Evolutionary conservation across 2,797 vertebrate genomes (phyloP).

Genomic region (Taeniopygia guttata): DNA sequence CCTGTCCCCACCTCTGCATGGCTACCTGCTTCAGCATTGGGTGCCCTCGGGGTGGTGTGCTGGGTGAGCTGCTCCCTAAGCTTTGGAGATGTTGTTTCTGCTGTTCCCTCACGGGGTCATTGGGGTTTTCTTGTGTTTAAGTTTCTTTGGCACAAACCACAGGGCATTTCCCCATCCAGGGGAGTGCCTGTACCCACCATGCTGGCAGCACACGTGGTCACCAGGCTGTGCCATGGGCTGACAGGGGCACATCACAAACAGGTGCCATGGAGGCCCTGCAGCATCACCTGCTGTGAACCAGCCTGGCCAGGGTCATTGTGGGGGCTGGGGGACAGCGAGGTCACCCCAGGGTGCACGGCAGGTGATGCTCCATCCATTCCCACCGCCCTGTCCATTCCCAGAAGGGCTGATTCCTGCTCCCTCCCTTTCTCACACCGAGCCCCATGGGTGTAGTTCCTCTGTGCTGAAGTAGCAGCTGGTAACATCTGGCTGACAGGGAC

Average conservation of each 20-base stretch:
- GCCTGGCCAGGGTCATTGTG: not conserved
- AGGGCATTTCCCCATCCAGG: fast-evolving
- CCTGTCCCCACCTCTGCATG: not conserved
- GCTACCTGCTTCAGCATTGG: not conserved
- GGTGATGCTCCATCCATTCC: not conserved
- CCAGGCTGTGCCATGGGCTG: fast-evolving
- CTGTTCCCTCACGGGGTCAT: fast-evolving
- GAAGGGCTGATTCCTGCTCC: not conserved
- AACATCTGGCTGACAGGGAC: not conserved
- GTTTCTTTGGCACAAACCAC: not conserved
- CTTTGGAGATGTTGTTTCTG: fast-evolving
- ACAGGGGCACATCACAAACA: not conserved
- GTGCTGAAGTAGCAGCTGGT: not conserved
- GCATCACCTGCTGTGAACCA: not conserved
- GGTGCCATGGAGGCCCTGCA: fast-evolving
- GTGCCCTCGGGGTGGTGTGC: not conserved
- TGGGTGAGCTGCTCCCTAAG: not conserved
- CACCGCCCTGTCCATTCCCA: not conserved
- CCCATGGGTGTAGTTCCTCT: not conserved
- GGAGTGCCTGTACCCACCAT: fast-evolving
- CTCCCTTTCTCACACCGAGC: not conserved
- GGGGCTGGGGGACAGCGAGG: not conserved
- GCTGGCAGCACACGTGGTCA: fast-evolving
- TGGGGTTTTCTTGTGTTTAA: not conserved
- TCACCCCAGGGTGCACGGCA: not conserved